phyloP scores from a whole-genome alignment of 2,113 vertebrate species.

The Tichodroma muraria region DNA sequence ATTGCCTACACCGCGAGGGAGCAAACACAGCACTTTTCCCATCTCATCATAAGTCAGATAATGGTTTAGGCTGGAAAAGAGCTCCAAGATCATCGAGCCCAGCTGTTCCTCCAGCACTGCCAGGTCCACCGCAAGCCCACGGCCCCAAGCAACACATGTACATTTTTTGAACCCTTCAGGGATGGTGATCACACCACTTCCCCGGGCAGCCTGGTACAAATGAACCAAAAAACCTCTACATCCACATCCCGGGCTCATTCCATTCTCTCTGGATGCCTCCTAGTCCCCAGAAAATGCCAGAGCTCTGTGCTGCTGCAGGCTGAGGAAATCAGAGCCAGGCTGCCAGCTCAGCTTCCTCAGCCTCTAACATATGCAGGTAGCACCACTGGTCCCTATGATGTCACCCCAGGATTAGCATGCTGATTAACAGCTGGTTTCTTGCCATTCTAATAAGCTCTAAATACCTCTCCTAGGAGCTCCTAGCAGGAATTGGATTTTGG shows the following conservation, averaged over 20 bases:
- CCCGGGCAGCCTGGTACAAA: neutral
- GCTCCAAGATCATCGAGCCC: neutral
- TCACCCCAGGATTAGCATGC: constrained; percentile 24
- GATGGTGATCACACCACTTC: neutral
- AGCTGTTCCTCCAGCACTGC: neutral
- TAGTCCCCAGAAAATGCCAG: neutral
- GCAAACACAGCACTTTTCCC: neutral
- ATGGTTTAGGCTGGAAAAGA: neutral
- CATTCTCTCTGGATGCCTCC: neutral
- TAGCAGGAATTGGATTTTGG: constrained; percentile 30
- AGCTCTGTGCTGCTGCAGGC: neutral
- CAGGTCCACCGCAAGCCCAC: neutral
- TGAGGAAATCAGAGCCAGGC: neutral
- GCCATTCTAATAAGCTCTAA: constrained; percentile 52
- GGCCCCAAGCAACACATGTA: neutral
- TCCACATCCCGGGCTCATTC: neutral
- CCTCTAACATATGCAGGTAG: neutral
- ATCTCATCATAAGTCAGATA: neutral
- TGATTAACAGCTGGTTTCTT: constrained; percentile 47
- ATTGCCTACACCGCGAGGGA: neutral
- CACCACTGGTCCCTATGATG: neutral
- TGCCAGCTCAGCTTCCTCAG: constrained; percentile 16
- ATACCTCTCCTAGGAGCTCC: constrained; percentile 39
- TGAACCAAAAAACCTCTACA: neutral
- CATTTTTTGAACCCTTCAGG: no score